Evolutionary conservation across 2,113 vertebrate genomes (phyloP), one percentile per base, ranked within the genome.

Genomic region (Eclectus roratus): DNA sequence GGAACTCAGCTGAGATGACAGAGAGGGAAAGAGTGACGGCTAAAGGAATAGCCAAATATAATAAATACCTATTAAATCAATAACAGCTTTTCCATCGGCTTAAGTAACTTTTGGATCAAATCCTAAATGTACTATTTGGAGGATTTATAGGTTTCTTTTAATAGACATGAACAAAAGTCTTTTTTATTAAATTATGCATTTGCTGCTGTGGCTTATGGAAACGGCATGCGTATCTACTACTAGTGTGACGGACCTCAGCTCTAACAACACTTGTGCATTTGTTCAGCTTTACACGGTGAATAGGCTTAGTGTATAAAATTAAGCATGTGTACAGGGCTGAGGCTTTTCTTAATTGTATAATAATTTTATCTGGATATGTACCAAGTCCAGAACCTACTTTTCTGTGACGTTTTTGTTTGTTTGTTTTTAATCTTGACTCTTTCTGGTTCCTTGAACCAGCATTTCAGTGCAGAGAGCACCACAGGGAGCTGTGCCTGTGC

Each of bases 51-150:
- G 93, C 88, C 88, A 95, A 88, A 94, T 95, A 94, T 88, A 96
- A 93, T 97, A 96, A 96, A 95, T 94, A 92, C 92, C 88, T 96
- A 95, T 96, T 88, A 96, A 96, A 93, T 97, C 94, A 96, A 92
- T 96, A 97, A 92, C 94, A 97, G 93, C 82, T 95, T 96, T 95
- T 96, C 92, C 85, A 94, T 93, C 10, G 35, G 70, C 90, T 96
- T 95, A 81, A 96, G 91, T 93, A 90, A 88, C 73, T 76, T 95
- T 92, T 96, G 96, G 93, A 95, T 70, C 88, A 76, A 90, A 80
- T 93, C 92, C 94, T 95, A 96, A 92, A 76, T 79, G 85, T 93
- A 95, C 88, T 73, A 94, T 93, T 96, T 93, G 90, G 77, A 96
- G 70, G 92, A 95, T 95, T 96, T 96, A 95, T 95, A 72, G 80